These are phyloP conservation scores for Xenopus tropicalis DNA, from an alignment of 2,113 vertebrate species.

Conservation along the genomic window DNA sequence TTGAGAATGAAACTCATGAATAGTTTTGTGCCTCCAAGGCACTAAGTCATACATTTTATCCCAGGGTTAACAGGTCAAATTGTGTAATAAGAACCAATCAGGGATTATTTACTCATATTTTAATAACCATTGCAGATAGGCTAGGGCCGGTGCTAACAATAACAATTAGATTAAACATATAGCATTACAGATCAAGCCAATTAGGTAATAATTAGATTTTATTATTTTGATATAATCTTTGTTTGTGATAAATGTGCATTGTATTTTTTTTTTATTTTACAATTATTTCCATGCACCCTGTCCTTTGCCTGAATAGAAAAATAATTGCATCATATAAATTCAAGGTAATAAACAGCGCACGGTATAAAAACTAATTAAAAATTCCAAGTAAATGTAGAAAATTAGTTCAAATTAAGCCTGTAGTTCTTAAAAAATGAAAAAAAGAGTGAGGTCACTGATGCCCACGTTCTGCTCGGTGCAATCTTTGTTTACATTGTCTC, in stretches of 20 bases:
- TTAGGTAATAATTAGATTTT: too few relatives aligned
- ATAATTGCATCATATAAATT: conserved; percentile 48
- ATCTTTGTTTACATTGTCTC: conserved; percentile 73
- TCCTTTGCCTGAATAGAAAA: conserved; percentile 49
- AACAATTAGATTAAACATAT: too few relatives aligned
- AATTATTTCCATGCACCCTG: conserved; percentile 39
- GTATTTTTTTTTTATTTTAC: conserved; percentile 29
- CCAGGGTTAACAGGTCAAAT: too few relatives aligned
- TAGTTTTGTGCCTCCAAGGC: too few relatives aligned
- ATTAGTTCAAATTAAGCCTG: conserved; percentile 63
- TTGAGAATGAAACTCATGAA: too few relatives aligned
- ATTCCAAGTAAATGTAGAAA: conserved; percentile 61
- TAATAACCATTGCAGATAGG: too few relatives aligned
- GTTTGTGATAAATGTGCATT: background rate
- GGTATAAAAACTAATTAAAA: conserved; percentile 57
- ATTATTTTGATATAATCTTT: too few relatives aligned
- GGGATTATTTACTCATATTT: too few relatives aligned
- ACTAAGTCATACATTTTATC: too few relatives aligned
- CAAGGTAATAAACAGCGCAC: conserved; percentile 53
- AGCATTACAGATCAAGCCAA: too few relatives aligned
- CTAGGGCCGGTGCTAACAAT: too few relatives aligned
- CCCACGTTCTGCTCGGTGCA: conserved; percentile 57
- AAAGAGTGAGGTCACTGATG: conserved; percentile 61
- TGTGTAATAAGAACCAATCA: too few relatives aligned
- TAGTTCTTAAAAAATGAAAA: conserved; percentile 63